These are phyloP conservation scores for Columba livia DNA, from an alignment of 2,113 vertebrate species.

Conservation along the genomic window DNA sequence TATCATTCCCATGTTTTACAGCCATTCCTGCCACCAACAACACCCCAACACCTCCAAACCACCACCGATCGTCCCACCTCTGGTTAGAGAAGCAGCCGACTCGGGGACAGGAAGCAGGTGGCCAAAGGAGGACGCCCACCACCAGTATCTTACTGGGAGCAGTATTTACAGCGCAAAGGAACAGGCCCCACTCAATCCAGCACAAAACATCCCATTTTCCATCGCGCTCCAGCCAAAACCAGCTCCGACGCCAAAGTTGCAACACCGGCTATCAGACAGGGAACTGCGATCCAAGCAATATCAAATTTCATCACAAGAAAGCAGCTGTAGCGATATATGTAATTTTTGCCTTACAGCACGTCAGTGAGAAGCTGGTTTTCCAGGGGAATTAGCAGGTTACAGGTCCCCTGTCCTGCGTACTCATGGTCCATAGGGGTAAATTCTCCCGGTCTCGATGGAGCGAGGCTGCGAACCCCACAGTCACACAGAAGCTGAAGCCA, in stretches of 20 bases:
- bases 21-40: too few relatives aligned
- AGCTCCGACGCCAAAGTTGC: accelerated
- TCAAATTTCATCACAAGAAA: not conserved
- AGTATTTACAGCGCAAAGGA: not conserved
- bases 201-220: not conserved
- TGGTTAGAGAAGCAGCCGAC: not conserved
- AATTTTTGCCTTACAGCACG: not conserved
- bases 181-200: not conserved
- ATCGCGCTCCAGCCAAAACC: not conserved
- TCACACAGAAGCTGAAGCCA: not conserved
- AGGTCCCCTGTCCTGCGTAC: not conserved
- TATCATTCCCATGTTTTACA: not conserved
- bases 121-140: not conserved
- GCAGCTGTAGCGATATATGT: not conserved
- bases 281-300: not conserved
- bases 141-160: not conserved
- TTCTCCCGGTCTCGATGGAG: not conserved
- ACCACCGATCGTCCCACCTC: not conserved
- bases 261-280: not conserved
- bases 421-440: not conserved
- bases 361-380: not conserved
- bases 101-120: not conserved
- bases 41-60: not conserved
- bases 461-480: not conserved
- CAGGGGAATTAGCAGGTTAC: not conserved